Percentiles rank a stretch among this genome's conserved stretches.
Conservation (phyloP, 2,797 vertebrate genomes). For the Sardinella longiceps region DNA sequence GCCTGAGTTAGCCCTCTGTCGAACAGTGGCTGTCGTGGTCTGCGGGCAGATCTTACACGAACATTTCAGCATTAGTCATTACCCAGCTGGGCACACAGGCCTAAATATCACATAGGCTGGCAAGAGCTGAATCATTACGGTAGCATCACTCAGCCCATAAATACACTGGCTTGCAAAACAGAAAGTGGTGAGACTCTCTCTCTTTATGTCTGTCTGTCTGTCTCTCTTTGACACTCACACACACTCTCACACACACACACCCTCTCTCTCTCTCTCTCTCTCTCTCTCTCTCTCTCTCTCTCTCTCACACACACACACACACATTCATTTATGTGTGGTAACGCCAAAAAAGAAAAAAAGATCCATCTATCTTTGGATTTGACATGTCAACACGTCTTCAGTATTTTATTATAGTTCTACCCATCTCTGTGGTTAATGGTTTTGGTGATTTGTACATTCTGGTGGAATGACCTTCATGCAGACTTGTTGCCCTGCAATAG, state of each 20-base stretch:
- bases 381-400: conserved; percentile 6
- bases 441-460: not conserved
- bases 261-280: not conserved
- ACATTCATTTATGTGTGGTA: not conserved
- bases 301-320: too few species aligned
- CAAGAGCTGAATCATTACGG: not conserved
- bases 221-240: too few species aligned
- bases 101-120: not conserved
- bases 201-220: not conserved
- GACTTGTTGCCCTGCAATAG: not conserved
- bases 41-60: not conserved
- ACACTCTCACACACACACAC: too few species aligned
- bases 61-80: not conserved
- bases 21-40: not conserved
- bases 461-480: not conserved
- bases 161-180: not conserved
- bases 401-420: not conserved
- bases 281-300: not conserved
- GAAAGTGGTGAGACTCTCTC: not conserved
- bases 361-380: not conserved
- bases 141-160: not conserved
- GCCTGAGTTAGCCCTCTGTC: not conserved
- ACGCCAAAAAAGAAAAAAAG: not conserved
- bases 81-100: not conserved
- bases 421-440: not conserved